Percentiles rank a stretch among this genome's conserved stretches.
Evolutionary conservation across 2,888 invertebrate genomes (phyloP).

Genomic region (Ptychoptera albimana): DNA sequence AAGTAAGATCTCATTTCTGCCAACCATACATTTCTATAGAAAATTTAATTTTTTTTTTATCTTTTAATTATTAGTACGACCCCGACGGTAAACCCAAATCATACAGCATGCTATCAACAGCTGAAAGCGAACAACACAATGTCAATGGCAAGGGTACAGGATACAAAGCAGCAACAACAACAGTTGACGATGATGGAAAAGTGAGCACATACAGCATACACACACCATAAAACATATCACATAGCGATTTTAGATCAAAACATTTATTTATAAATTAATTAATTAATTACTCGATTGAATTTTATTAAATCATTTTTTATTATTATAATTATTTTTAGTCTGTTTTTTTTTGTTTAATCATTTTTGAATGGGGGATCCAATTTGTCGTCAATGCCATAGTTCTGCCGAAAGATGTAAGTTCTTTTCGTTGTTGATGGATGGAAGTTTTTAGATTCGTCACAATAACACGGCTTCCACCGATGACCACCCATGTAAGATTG

Average conservation of each 20-base stretch:
- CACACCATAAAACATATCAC: slow-evolving; percentile 13
- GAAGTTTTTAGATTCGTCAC: slow-evolving; percentile 10
- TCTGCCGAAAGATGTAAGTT: background rate
- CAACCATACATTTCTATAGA: background rate
- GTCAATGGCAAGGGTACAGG: slow-evolving; percentile 37
- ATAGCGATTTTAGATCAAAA: too few species aligned
- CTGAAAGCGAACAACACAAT: slow-evolving; percentile 28
- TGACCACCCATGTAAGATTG: slow-evolving; percentile 2
- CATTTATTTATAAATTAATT: too few species aligned
- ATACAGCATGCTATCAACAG: slow-evolving; percentile 27
- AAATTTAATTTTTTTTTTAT: background rate
- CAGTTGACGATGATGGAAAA: slow-evolving; percentile 46
- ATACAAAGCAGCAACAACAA: slow-evolving; percentile 38
- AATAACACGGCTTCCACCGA: slow-evolving; percentile 30
- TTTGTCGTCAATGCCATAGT: slow-evolving; percentile 20
- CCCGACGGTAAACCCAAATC: slow-evolving; percentile 24
- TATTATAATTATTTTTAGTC: background rate
- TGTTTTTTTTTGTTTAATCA: background rate
- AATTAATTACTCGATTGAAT: too few species aligned
- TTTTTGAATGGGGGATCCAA: slow-evolving; percentile 17
- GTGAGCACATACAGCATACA: slow-evolving; percentile 37
- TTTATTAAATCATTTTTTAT: too few species aligned
- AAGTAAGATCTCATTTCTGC: slow-evolving; percentile 16
- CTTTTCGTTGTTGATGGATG: background rate
- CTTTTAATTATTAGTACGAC: slow-evolving; percentile 19